phyloP scores from a whole-genome alignment of 2,797 vertebrate species.

The Ctenochaetus hawaiiensis region DNA sequence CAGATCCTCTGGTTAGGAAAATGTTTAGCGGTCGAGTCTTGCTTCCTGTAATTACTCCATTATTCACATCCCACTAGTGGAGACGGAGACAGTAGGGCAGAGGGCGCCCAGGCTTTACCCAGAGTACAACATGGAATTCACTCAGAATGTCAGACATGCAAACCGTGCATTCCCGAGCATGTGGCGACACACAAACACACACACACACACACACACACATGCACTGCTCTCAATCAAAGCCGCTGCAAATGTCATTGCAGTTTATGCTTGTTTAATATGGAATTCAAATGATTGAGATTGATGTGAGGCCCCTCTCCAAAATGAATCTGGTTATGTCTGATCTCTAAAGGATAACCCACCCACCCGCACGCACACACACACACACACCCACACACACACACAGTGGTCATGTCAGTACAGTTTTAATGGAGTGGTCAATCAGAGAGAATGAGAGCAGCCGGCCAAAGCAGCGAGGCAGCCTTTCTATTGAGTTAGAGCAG shows the following conservation, averaged over 20 bases:
- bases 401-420: constrained; percentile 51
- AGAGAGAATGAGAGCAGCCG: constrained; percentile 39
- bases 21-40: constrained; percentile 70
- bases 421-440: constrained; percentile 69
- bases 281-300: constrained; percentile 28
- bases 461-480: constrained; percentile 39
- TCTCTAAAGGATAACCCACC: constrained; percentile 33
- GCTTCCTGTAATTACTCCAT: constrained; percentile 84
- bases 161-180: constrained; percentile 25
- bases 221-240: constrained; percentile 8
- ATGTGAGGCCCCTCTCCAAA: constrained; percentile 45
- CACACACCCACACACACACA: constrained; percentile 36
- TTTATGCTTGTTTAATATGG: constrained; percentile 30
- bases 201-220: neutral
- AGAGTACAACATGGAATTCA: constrained; percentile 33
- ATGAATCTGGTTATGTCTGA: constrained; percentile 43
- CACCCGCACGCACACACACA: constrained; percentile 2
- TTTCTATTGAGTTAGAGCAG: constrained; percentile 70
- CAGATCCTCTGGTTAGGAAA: constrained; percentile 77
- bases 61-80: constrained; percentile 73
- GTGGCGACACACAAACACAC: constrained; percentile 1
- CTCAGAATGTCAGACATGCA: constrained; percentile 55
- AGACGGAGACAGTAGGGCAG: constrained; percentile 60
- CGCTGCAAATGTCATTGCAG: constrained; percentile 22
- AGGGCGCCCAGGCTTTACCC: constrained; percentile 49